Percentiles rank a stretch among this genome's conserved stretches.
Conservation (phyloP, 2,797 vertebrate genomes). For the Pteropus rufus region DNA sequence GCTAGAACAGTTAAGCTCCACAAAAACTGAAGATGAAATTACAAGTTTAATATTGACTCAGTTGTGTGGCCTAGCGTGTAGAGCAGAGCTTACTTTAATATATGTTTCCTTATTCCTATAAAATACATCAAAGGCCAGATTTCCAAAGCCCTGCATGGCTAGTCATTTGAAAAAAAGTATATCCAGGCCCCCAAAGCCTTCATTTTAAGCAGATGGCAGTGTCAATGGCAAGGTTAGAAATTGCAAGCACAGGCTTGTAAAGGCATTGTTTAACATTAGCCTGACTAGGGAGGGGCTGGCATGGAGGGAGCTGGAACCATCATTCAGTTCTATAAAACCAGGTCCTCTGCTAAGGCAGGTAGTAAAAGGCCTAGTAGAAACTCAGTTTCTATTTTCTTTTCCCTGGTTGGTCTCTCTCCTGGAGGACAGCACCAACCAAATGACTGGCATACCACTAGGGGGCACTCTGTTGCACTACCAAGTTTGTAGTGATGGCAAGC, state of each 20-base stretch:
- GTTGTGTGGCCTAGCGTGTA: slow-evolving; percentile 4
- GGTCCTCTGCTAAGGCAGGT: background rate
- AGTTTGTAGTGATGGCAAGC: background rate
- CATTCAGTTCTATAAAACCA: background rate
- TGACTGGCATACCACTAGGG: background rate
- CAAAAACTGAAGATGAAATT: slow-evolving; percentile 70
- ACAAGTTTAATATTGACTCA: slow-evolving; percentile 51
- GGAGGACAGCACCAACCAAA: background rate
- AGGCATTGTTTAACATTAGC: slow-evolving; percentile 5
- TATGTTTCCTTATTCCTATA: slow-evolving; percentile 63
- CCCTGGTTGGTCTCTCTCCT: background rate
- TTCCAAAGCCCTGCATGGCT: slow-evolving; percentile 66
- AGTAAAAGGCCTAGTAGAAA: background rate
- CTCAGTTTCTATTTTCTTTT: background rate
- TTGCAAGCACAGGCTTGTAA: background rate
- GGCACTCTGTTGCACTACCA: background rate
- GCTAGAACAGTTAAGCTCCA: slow-evolving; percentile 57
- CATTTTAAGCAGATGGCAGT: slow-evolving; percentile 64
- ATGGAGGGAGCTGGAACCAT: background rate
- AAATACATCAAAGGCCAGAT: slow-evolving; percentile 67
- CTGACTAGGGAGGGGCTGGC: background rate
- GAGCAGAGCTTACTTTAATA: slow-evolving; percentile 55
- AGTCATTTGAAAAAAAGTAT: slow-evolving; percentile 64
- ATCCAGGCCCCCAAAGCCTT: slow-evolving; percentile 41
- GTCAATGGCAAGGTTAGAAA: slow-evolving; percentile 7